Conservation (phyloP, 2,113 vertebrate genomes). For the Bombycilla garrulus region DNA sequence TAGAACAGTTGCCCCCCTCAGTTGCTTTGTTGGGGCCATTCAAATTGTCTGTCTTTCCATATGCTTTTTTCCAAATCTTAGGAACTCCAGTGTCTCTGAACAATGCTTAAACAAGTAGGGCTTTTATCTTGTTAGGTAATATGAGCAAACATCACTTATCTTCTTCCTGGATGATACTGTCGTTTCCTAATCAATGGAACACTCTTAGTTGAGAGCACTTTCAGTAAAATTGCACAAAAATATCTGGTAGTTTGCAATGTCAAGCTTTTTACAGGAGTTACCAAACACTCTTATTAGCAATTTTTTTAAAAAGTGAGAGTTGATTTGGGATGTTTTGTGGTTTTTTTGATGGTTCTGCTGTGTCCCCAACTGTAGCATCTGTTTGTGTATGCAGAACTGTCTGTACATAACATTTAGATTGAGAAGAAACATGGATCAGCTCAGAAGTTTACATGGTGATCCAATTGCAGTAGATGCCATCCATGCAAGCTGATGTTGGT, state of each 20-base stretch:
- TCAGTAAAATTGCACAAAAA: neutral
- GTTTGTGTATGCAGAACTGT: neutral
- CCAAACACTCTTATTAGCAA: neutral
- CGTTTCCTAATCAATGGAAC: conserved; percentile 37
- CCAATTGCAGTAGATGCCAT: neutral
- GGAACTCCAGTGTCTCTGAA: neutral
- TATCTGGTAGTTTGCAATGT: neutral
- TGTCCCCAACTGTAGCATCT: neutral
- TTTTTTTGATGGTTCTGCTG: neutral
- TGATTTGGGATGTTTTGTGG: neutral
- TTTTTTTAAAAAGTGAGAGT: neutral
- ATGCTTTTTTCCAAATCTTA: neutral
- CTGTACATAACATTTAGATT: neutral
- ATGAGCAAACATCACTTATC: conserved; percentile 7
- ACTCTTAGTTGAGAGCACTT: neutral
- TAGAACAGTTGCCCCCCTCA: neutral
- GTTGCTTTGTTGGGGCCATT: neutral
- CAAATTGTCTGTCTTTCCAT: neutral
- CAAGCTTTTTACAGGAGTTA: neutral
- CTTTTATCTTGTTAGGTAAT: neutral
- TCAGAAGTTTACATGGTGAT: neutral
- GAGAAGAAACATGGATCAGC: neutral
- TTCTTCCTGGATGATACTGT: neutral
- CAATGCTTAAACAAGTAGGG: conserved; percentile 5
- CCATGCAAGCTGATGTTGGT: neutral